A percentile compares a stretch with the other conserved stretches of the same genome.
Conservation (phyloP, 2,888 invertebrate genomes). For the Nemotelus pantherinus region DNA sequence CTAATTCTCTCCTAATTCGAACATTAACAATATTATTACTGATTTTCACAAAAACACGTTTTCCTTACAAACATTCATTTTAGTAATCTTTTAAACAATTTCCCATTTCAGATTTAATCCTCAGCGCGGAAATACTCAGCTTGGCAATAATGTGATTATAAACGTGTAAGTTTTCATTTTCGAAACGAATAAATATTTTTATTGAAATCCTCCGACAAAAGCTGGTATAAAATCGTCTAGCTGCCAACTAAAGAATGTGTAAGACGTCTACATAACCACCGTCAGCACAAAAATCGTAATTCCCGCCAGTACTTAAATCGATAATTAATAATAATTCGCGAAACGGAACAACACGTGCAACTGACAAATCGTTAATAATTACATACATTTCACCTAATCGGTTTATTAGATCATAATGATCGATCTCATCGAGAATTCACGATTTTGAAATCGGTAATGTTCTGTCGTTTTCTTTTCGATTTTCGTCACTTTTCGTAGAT, state of each 20-base stretch:
- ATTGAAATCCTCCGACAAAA: no score
- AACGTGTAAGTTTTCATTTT: conserved; percentile 18
- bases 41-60: not conserved
- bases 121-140: not conserved
- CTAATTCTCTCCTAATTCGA: no score
- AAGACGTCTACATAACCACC: not conserved
- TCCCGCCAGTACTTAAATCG: no score
- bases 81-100: conserved; percentile 28
- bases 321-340: no score
- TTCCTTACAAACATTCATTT: conserved; percentile 17
- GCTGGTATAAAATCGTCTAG: no score
- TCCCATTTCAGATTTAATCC: conserved; percentile 32
- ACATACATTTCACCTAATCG: conserved; percentile 1
- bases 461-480: not conserved
- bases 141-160: conserved; percentile 26
- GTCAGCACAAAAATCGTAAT: no score
- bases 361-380: no score
- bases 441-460: conserved; percentile 4
- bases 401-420: not conserved
- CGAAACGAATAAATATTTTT: not conserved
- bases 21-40: not conserved
- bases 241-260: not conserved
- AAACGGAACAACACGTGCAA: not conserved
- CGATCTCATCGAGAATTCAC: conserved; percentile 9
- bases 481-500: not conserved